Base-by-base conservation (phyloP, 2,113 vertebrate species). In the Brachyhypopomus occidentalis region DNA sequence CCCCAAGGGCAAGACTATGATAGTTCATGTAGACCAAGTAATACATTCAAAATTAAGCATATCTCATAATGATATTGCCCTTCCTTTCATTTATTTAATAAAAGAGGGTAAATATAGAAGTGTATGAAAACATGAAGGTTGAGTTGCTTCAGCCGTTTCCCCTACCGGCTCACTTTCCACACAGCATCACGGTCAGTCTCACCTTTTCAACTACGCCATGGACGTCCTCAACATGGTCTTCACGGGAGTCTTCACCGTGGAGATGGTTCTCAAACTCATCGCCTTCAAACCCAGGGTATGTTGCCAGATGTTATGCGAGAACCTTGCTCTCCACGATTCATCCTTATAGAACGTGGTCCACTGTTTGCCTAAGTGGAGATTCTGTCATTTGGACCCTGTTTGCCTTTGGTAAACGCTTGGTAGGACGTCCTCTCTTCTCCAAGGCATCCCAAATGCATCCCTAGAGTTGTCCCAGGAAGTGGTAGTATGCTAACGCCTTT, bases 181-280 rank as follows among this genome's bases (percentile, higher is more conserved):
- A 20, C 91, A 99, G 98, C 98, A 99, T 87, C 95, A 99, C 0
- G 97, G 96, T 76, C 97, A 99, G 89, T 99, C 98, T 72, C 95
- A 93, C 70, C 89, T 96, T 76, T 99, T 99, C 87, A 98, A 97
- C 84, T 96, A 96, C 17, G 96, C 94, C 14, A 99, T 99, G 98
- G 97, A 99, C 90, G 94, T 98, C 85, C 93, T 99, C 89, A 99
- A 99, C 90, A 99, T 99, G 97, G 96, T 99, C 88, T 99, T 99
- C 92, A 99, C 98, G 0, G 97, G 96, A 19, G 97, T 99, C 71
- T 99, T 99, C 92, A 98, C 98, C 5, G 97, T 98, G 41, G 98
- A 99, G 91, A 99, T 99, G 98, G 93, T 99, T 89, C 90, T 99
- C 87, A 99, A 99, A 87, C 94, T 99, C 80, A 94, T 99, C 79